Evolutionary conservation across 2,113 vertebrate species (phyloP), one percentile per base, ranked within the genome.

Genomic region (Archocentrus centrarchus): DNA sequence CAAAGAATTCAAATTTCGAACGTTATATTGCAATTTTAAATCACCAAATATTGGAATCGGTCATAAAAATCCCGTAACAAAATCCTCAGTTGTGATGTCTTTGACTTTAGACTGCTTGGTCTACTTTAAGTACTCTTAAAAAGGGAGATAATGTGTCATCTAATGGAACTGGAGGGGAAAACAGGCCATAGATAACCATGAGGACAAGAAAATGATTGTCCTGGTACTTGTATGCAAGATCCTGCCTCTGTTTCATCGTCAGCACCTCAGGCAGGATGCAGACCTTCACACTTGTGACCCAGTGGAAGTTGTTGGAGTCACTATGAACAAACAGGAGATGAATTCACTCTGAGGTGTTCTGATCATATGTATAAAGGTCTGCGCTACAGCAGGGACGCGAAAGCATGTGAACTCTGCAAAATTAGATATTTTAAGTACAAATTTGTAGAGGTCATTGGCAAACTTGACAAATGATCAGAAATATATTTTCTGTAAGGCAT

Each of bases 231-330:
- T 60, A 55, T 79, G 77, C 89, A 90, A 85, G 77, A 62, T 82
- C 79, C 88, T 59, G 86, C 90, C 87, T 59, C 60, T 30, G 80
- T 83, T 79, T 87, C 81, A 90, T 90, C 92, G 93, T 92, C 60
- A 44, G 77, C 17, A 32, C 85, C 75, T 81, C 41, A 41, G 79
- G 57, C 87, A 92, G 93, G 92, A 94, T 88, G 88, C 58, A 75
- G 83, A 88, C 84, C 83, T 93, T 95, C 92, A 91, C 89, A 93
- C 91, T 87, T 88, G 27, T 87, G 83, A 76, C 66, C 60, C 57
- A 41, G 80, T 85, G 86, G 89, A 89, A 93, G 85, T 90, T 87
- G 84, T 87, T 88, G 37, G 39, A 63, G 73, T 57, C 64, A 59
- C 83, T 79, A 63, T 66, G 77, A 87, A 81, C 78, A 87, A 87